phyloP scores from a whole-genome alignment of 2,797 vertebrate genomes.

The Mus spretus region DNA sequence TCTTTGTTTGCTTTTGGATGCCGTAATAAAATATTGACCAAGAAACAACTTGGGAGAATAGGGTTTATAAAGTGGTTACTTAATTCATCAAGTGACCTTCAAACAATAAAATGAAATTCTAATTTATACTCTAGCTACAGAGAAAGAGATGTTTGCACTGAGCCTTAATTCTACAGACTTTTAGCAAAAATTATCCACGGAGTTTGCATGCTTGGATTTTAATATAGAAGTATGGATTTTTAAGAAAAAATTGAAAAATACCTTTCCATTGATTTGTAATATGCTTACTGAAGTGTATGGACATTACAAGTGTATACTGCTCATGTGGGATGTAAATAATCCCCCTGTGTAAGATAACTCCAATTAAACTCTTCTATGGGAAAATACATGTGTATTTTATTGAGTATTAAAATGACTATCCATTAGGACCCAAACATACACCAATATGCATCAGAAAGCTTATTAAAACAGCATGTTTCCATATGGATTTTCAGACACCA shows the following conservation, averaged over 20 bases:
- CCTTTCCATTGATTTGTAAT: neutral
- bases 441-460: neutral
- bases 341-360: neutral
- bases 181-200: neutral
- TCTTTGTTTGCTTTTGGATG: neutral
- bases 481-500: neutral
- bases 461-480: neutral
- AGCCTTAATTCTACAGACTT: neutral
- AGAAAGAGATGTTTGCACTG: neutral
- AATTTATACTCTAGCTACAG: slow-evolving; percentile 25
- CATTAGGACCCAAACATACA: neutral
- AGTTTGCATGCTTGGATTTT: slow-evolving; percentile 43
- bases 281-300: neutral
- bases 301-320: neutral
- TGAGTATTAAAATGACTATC: neutral
- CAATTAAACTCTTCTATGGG: neutral
- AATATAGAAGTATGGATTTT: slow-evolving; percentile 8
- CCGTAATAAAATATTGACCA: neutral
- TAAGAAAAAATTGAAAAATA: neutral
- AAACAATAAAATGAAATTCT: slow-evolving; percentile 64
- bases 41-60: neutral
- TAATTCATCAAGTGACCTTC: neutral
- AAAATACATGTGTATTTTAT: neutral
- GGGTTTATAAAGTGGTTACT: neutral
- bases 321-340: neutral